Conservation (phyloP, 1,140 invertebrate species). For the Spodoptera frugiperda region DNA sequence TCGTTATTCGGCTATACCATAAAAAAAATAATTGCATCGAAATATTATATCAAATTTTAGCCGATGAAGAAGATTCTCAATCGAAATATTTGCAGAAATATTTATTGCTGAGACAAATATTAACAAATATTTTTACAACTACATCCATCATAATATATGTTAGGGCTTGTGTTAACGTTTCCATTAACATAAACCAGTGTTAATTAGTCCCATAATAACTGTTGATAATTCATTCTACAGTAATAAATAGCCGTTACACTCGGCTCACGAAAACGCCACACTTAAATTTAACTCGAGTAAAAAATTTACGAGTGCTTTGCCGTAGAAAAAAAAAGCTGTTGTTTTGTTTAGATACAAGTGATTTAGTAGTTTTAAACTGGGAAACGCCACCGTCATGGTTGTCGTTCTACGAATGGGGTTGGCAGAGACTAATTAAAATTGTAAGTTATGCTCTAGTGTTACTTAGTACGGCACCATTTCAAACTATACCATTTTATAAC, state of each 20-base stretch:
- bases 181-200: slow-evolving; percentile 21
- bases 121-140: background rate
- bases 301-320: background rate
- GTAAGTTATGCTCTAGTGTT: too few species aligned
- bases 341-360: slow-evolving; percentile 5
- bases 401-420: too few species aligned
- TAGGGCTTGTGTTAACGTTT: slow-evolving; percentile 25
- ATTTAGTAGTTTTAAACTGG: background rate
- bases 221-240: slow-evolving; percentile 32
- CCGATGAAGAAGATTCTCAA: too few species aligned
- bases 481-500: too few species aligned
- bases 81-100: too few species aligned
- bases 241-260: slow-evolving; percentile 37
- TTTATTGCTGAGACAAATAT: too few species aligned
- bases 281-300: slow-evolving; percentile 20
- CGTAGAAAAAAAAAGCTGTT: background rate
- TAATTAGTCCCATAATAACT: slow-evolving; percentile 40
- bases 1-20: too few species aligned
- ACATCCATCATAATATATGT: slow-evolving; percentile 19
- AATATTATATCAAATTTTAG: too few species aligned
- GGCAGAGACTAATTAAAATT: too few species aligned
- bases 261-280: slow-evolving; percentile 13
- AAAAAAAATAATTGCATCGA: too few species aligned
- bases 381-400: background rate
- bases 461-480: too few species aligned